A percentile compares a stretch with the other conserved stretches of the same genome.
Conservation (phyloP, 2,888 invertebrate genomes). For the Eurytoma californica region DNA sequence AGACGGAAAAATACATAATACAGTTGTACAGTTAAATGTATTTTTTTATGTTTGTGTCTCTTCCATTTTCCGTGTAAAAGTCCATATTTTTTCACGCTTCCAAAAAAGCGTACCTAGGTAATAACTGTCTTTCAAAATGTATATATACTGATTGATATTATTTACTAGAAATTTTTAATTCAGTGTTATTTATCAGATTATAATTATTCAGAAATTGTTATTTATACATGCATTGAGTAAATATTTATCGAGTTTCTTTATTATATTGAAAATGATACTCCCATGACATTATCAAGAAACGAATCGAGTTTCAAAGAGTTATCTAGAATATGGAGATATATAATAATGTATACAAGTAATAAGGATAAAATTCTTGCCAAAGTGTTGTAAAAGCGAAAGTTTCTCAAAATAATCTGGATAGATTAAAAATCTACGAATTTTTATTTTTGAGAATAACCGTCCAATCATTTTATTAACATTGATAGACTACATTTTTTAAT, state of each 20-base stretch:
- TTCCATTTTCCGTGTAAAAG: too few relatives aligned
- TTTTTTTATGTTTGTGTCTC: too few relatives aligned
- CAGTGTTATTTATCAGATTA: conserved; percentile 36
- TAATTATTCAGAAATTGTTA: conserved; percentile 25
- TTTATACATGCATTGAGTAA: neutral
- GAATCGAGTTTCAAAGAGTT: conserved; percentile 27
- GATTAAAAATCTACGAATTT: conserved; percentile 24
- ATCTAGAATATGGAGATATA: conserved; percentile 8
- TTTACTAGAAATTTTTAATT: conserved; percentile 24
- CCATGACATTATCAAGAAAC: conserved; percentile 19
- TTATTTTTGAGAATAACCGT: conserved; percentile 24
- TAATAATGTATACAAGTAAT: conserved; percentile 18
- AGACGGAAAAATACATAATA: too few relatives aligned
- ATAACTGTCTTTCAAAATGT: conserved; percentile 43
- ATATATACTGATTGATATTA: conserved; percentile 45
- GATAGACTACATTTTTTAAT: too few relatives aligned
- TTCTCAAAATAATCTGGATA: conserved; percentile 27
- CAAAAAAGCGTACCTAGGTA: conserved; percentile 1
- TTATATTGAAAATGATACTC: conserved; percentile 29
- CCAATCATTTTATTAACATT: conserved; percentile 10
- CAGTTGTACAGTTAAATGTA: too few relatives aligned
- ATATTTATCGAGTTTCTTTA: conserved; percentile 22
- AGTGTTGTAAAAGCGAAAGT: conserved; percentile 19
- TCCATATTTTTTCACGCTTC: conserved; percentile 23
- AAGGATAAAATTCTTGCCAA: conserved; percentile 46